These are phyloP conservation scores for Morinoia aosen DNA, from an alignment of 2,888 invertebrate species.

Conservation along the genomic window DNA sequence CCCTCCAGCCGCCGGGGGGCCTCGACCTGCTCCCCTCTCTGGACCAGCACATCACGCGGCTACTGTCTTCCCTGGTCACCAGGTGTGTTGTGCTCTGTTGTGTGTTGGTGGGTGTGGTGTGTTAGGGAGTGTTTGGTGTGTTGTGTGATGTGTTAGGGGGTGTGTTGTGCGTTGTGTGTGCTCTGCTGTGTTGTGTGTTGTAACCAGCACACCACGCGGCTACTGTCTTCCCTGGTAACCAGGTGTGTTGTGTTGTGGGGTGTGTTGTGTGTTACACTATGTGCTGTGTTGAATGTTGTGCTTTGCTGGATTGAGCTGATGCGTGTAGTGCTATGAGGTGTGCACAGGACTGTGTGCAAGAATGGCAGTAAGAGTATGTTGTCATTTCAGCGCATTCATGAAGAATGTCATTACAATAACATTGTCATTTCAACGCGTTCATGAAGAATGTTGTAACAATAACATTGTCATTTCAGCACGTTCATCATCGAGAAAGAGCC, in stretches of 20 bases:
- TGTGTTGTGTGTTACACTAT: too few relatives aligned
- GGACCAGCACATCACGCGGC: conserved; percentile 77
- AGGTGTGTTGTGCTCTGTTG: conserved; percentile 70
- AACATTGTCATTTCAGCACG: conserved; percentile 75
- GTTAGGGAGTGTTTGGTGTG: neutral
- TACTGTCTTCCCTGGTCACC: conserved; percentile 80
- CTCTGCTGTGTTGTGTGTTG: neutral
- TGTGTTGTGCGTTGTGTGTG: neutral
- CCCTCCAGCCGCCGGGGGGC: conserved; percentile 75
- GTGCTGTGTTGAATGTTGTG: too few relatives aligned
- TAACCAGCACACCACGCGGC: conserved; percentile 76
- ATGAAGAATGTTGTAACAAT: conserved; percentile 70
- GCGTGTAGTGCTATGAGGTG: too few relatives aligned
- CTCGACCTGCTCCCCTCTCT: conserved; percentile 78
- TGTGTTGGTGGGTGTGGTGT: neutral
- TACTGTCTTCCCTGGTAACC: conserved; percentile 80
- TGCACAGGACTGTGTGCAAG: too few relatives aligned
- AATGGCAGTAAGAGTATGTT: too few relatives aligned
- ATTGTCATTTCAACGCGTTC: conserved; percentile 79
- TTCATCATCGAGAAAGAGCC: conserved; percentile 98
- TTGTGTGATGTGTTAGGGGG: neutral
- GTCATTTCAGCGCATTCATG: too few relatives aligned
- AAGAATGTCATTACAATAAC: too few relatives aligned
- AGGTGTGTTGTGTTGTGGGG: conserved; percentile 70
- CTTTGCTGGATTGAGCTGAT: too few relatives aligned